These are phyloP conservation scores for Hydrolagus colliei DNA, from an alignment of 2,797 vertebrate genomes.

Conservation along the genomic window DNA sequence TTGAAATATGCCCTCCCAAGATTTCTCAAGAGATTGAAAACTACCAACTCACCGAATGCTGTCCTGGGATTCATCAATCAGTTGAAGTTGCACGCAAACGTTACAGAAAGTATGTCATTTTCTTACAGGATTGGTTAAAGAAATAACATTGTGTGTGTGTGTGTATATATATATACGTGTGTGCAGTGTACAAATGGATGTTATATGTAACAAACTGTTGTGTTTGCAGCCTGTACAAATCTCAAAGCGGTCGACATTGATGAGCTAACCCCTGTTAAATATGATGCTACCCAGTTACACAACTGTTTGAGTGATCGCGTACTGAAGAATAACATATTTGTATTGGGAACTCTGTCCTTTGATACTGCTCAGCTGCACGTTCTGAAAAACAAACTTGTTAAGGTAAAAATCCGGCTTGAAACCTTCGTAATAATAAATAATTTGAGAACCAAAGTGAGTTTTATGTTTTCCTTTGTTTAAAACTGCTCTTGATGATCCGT, in stretches of 20 bases:
- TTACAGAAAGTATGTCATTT: neutral
- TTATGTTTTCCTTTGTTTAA: too few relatives aligned
- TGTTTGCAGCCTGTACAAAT: neutral
- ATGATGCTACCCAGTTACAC: neutral
- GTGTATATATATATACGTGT: too few relatives aligned
- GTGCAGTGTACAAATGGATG: too few relatives aligned
- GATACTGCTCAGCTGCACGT: neutral
- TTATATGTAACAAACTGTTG: too few relatives aligned
- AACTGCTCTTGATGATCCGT: too few relatives aligned
- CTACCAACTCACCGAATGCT: neutral
- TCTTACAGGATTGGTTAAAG: neutral
- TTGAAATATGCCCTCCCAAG: conserved; percentile 10
- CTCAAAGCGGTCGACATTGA: neutral
- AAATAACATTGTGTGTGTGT: neutral
- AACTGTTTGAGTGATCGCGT: conserved; percentile 12
- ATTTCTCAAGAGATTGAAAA: conserved; percentile 26
- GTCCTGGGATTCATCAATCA: neutral
- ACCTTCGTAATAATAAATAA: neutral
- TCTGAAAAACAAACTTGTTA: conserved; percentile 2
- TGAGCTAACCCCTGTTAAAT: neutral
- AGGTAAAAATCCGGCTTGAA: neutral
- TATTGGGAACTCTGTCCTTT: conserved; percentile 3
- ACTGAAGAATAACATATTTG: conserved; percentile 4
- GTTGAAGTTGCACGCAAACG: neutral
- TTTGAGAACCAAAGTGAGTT: too few relatives aligned